phyloP scores from a whole-genome alignment of 2,888 invertebrate genomes.

The Caenorhabditis doughertyi region DNA sequence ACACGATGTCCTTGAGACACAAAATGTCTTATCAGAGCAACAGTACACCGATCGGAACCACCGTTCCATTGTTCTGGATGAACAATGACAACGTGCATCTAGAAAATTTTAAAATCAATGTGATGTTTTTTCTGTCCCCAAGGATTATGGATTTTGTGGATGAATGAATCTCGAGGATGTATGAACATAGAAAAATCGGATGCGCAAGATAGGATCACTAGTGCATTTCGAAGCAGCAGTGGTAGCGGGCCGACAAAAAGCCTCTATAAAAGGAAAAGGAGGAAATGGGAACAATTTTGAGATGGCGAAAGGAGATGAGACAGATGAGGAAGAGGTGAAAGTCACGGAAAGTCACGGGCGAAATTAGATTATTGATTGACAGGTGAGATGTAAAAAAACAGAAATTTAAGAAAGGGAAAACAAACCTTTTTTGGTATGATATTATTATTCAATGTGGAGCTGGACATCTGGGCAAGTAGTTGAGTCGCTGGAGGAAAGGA shows the following conservation, averaged over 20 bases:
- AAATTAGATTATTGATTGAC: conserved; percentile 26
- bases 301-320: conserved; percentile 65
- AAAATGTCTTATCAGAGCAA: conserved; percentile 81
- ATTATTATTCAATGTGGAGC: conserved; percentile 64
- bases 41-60: conserved; percentile 82
- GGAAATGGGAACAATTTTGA: conserved; percentile 64
- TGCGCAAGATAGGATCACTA: conserved; percentile 61
- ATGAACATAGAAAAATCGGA: conserved; percentile 36
- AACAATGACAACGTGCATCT: conserved; percentile 82
- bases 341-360: conserved; percentile 37
- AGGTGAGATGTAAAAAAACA: conserved; percentile 12
- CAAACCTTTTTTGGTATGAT: conserved; percentile 34
- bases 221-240: conserved; percentile 61
- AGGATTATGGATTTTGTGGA: conserved; percentile 5
- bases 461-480: conserved; percentile 61
- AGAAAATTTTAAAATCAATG: conserved; percentile 6
- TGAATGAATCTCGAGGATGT: conserved; percentile 4
- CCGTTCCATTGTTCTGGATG: conserved; percentile 83
- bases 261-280: conserved; percentile 57
- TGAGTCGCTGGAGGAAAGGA: conserved; percentile 33
- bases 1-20: conserved; percentile 75
- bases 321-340: conserved; percentile 41
- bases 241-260: conserved; percentile 61
- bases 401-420: too few species aligned
- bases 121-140: not conserved